Evolutionary conservation across 2,888 invertebrate genomes (phyloP).

Genomic region (Tetranychus piercei): DNA sequence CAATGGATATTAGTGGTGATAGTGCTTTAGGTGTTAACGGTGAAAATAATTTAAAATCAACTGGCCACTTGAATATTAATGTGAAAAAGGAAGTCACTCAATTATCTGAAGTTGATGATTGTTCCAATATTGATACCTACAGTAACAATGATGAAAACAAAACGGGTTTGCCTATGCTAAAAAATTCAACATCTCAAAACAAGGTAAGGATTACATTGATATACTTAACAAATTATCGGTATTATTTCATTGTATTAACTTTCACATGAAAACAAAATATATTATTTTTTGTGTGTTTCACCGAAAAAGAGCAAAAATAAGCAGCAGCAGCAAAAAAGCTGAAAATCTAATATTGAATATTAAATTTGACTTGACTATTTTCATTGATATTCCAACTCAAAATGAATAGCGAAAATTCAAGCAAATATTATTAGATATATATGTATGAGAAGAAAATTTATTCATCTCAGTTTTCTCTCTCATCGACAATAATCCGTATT

Average conservation of each 20-base stretch:
- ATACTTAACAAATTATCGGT: no score
- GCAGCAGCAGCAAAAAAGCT: no score
- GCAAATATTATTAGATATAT: not conserved
- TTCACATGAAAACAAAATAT: no score
- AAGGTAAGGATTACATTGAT: not conserved
- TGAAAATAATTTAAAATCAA: not conserved
- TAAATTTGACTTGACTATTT: not conserved
- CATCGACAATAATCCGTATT: not conserved
- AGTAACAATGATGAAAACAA: not conserved
- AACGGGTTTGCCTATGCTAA: not conserved
- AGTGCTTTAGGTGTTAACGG: not conserved
- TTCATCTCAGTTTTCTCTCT: conserved; percentile 8
- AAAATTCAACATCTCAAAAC: not conserved
- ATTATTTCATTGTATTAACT: no score
- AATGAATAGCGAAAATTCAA: not conserved
- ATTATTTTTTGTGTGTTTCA: no score
- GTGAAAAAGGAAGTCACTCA: not conserved
- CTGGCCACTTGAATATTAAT: not conserved
- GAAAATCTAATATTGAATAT: not conserved
- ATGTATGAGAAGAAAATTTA: not conserved
- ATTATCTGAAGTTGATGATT: not conserved
- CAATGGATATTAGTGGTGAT: not conserved
- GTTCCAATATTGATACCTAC: not conserved
- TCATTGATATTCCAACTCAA: not conserved
- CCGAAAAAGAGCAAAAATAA: no score